A percentile compares a stretch with the other conserved stretches of the same genome.
phyloP scores from a whole-genome alignment of 2,888 invertebrate species.

The Mactromeris polynyma region DNA sequence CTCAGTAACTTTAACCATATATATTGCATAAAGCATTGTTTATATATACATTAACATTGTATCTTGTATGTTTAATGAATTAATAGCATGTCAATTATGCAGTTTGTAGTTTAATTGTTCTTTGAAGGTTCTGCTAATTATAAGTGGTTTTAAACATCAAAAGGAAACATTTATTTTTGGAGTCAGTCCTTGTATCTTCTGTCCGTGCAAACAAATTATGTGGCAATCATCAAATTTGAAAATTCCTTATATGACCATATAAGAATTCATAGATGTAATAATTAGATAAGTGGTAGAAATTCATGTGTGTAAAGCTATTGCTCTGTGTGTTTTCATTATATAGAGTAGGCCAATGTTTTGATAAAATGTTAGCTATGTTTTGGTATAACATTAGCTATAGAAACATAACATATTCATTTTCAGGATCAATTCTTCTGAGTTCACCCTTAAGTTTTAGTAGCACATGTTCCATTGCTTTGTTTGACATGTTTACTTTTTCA shows the following conservation, averaged over 20 bases:
- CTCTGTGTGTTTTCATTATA: neutral
- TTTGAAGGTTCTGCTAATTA: neutral
- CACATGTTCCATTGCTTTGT: neutral
- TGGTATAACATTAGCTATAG: neutral
- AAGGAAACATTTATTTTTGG: neutral
- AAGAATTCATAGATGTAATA: neutral
- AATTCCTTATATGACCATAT: neutral
- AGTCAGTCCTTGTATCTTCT: neutral
- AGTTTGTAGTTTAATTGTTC: neutral
- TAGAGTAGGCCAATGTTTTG: no score
- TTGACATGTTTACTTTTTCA: neutral
- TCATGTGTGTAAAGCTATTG: neutral
- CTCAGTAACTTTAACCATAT: neutral
- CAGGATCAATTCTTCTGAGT: neutral
- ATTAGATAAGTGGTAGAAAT: neutral
- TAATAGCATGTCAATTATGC: neutral
- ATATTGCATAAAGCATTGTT: neutral
- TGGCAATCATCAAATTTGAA: neutral
- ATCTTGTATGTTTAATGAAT: neutral
- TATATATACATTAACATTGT: neutral
- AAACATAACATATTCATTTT: neutral
- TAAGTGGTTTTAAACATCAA: neutral
- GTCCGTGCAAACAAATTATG: neutral
- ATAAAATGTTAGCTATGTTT: neutral
- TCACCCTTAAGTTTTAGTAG: neutral